Percentiles rank a stretch among this genome's conserved stretches.
Evolutionary conservation across 2,888 invertebrate genomes (phyloP).

Genomic region (Liposcelis brunnea): DNA sequence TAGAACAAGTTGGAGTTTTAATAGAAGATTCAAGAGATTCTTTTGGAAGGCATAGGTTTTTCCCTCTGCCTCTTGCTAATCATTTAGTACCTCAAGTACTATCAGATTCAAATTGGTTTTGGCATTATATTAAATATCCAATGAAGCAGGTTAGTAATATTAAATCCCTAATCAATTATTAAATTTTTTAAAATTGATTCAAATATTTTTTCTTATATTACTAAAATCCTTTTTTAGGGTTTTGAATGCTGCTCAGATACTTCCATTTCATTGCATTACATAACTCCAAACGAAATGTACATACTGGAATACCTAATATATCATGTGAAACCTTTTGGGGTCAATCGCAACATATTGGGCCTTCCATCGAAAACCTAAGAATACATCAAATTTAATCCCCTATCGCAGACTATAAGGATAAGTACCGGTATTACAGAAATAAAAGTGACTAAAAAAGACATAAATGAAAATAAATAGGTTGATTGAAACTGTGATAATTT

Average conservation of each 20-base stretch:
- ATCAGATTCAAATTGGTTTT: constrained; percentile 8
- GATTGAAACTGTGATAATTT: too few species aligned
- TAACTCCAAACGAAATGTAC: constrained; percentile 76
- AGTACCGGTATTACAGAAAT: too few species aligned
- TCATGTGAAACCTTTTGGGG: constrained; percentile 49
- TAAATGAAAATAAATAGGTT: too few species aligned
- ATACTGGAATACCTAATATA: constrained; percentile 86
- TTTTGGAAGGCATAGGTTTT: constrained; percentile 70
- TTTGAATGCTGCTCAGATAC: constrained; percentile 78
- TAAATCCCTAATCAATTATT: too few species aligned
- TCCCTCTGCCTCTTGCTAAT: constrained; percentile 85
- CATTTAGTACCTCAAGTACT: constrained; percentile 58
- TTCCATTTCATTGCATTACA: constrained; percentile 86
- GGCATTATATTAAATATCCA: constrained; percentile 5
- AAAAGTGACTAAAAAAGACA: too few species aligned
- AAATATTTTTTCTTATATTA: too few species aligned
- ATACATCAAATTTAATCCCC: background rate
- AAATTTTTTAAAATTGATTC: too few species aligned
- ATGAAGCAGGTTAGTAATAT: constrained; percentile 3
- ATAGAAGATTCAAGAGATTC: constrained; percentile 81
- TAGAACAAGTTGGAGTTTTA: constrained; percentile 66
- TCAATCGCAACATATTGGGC: constrained; percentile 5
- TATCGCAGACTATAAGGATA: background rate
- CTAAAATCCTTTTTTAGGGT: constrained; percentile 38
- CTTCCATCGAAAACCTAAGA: background rate